Conservation (phyloP, 2,888 invertebrate species). For the Ashinkailepas kermadecensis region DNA sequence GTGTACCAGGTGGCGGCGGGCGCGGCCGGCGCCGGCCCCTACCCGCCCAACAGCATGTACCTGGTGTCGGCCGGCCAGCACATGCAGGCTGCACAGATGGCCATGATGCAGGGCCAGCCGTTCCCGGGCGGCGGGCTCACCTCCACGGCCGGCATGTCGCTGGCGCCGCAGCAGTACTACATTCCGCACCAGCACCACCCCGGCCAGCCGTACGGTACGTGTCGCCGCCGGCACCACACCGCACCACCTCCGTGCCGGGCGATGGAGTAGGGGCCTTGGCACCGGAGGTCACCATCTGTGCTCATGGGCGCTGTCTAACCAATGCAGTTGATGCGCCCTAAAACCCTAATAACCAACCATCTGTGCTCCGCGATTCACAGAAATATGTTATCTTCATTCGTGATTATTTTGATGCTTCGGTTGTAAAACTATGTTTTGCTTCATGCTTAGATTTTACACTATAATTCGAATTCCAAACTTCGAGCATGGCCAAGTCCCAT, state of each 20-base stretch:
- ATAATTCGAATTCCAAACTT: too few relatives aligned
- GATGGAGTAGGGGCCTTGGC: neutral
- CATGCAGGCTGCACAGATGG: neutral
- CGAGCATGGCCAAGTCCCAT: too few relatives aligned
- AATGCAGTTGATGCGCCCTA: neutral
- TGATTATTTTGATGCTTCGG: too few relatives aligned
- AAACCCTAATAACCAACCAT: neutral
- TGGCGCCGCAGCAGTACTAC: neutral
- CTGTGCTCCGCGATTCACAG: neutral
- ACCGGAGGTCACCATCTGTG: too few relatives aligned
- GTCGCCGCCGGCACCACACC: neutral
- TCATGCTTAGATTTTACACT: too few relatives aligned
- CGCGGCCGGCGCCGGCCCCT: neutral
- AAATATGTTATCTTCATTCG: too few relatives aligned
- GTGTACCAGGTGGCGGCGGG: neutral
- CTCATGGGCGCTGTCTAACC: too few relatives aligned
- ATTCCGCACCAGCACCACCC: neutral
- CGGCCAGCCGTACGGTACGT: neutral
- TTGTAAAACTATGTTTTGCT: too few relatives aligned
- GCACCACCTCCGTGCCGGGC: too few relatives aligned
- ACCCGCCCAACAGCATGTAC: constrained; percentile 18
- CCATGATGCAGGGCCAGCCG: constrained; percentile 6
- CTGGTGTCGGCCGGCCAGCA: constrained; percentile 12
- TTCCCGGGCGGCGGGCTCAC: neutral
- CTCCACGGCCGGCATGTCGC: neutral